Percentiles rank a stretch among this genome's conserved stretches.
Evolutionary conservation across 2,113 vertebrate species (phyloP).

Genomic region (Hemiprocne comata): DNA sequence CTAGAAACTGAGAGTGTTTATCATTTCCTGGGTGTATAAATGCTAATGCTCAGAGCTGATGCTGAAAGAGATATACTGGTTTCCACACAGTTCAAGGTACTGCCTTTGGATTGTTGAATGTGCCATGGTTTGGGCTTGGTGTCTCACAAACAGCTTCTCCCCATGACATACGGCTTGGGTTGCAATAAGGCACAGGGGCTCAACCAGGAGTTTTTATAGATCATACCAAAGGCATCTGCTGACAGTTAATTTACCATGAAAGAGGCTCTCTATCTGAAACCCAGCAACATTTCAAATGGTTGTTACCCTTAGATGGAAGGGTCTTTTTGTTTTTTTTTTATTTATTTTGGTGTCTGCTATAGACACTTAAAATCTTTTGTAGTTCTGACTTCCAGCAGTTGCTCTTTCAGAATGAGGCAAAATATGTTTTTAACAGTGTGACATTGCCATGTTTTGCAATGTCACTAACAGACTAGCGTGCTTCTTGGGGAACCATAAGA

Average conservation of each 20-base stretch:
- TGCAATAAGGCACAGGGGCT: not conserved
- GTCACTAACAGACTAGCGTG: not conserved
- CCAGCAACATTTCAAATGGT: not conserved
- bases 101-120: not conserved
- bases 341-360: not conserved
- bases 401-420: not conserved
- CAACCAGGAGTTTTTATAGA: not conserved
- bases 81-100: not conserved
- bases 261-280: not conserved
- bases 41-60: not conserved
- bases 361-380: not conserved
- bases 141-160: not conserved
- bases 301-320: not conserved
- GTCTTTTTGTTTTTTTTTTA: not conserved
- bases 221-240: not conserved
- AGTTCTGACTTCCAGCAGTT: not conserved
- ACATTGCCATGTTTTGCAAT: not conserved
- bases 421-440: not conserved
- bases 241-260: not conserved
- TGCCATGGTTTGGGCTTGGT: accelerated
- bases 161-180: not conserved
- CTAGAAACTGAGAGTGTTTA: not conserved
- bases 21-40: not conserved
- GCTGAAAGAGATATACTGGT: not conserved
- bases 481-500: not conserved